Evolutionary conservation across 2,113 vertebrate genomes (phyloP), one percentile per base, ranked within the genome.

Genomic region (Genyomyrus donnyi): DNA sequence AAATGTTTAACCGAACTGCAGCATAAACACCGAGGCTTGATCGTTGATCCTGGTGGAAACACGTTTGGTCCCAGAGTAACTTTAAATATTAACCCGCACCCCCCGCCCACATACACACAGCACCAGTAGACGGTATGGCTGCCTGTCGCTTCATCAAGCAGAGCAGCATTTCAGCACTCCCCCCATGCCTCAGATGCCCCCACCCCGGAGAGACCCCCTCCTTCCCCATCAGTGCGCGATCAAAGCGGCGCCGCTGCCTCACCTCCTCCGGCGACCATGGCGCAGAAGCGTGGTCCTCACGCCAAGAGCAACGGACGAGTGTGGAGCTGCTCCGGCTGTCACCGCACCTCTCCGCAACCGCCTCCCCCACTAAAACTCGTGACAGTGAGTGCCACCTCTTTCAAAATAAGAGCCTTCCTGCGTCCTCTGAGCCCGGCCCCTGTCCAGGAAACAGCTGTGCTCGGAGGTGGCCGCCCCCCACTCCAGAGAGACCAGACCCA

Each of bases 351-450:
- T 27, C 45, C 11, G 84, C 10, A 27, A 49, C n/a, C 84, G n/a
- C 45, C 83, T 42, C 9, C 24, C 45, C 48, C 84, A 86, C 48
- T 45, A 45, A 83, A 6, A 50, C 85, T 86, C 48, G 85, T 86
- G 85, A 86, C 85, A n/a, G 13, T 0, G 27, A 35, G 27, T 86
- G 48, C 49, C 48, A 83, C 77, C 77, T 83, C 77, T 45, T 83
- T 83, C 77, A 86, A 86, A 86, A 86, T 86, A 86, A 86, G 46
- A 50, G 85, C 85, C 49, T 50, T 27, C n/a, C 85, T 31, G 5
- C 85, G 15, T 83, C 19, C n/a, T 83, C 39, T 45, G 35, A 83
- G 35, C 77, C 77, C 77, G 35, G 19, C 39, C 77, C 77, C 77
- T 45, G 27, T 70, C 77, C 77, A 83, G 77, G 77, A 83, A 83